A percentile compares a stretch with the other conserved stretches of the same genome.
Conservation (phyloP, 2,113 vertebrate genomes). For the Psittacula cyanocephala region DNA sequence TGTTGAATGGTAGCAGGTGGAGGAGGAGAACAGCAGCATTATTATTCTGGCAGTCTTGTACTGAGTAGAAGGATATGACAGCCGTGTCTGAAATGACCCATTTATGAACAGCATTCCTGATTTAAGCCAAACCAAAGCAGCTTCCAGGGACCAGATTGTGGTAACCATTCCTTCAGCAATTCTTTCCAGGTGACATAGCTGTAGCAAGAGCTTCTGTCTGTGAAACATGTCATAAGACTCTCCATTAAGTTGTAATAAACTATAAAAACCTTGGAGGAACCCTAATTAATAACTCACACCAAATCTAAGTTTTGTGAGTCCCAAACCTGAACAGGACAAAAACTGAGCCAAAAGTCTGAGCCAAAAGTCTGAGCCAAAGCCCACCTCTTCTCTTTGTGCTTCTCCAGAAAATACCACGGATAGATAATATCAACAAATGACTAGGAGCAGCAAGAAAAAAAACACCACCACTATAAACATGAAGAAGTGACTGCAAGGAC, state of each 20-base stretch:
- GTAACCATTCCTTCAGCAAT: background rate
- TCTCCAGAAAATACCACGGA: background rate
- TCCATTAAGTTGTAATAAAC: background rate
- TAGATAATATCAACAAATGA: background rate
- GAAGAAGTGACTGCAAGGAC: background rate
- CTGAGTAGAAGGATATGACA: background rate
- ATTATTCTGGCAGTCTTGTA: background rate
- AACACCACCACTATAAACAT: background rate
- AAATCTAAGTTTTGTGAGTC: background rate
- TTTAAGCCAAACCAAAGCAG: background rate
- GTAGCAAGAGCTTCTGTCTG: background rate
- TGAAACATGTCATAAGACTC: fast-evolving
- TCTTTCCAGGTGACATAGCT: background rate
- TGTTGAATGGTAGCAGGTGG: background rate
- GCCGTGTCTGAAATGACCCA: background rate
- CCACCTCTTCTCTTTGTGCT: background rate
- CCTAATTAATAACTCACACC: background rate
- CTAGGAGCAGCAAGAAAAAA: background rate
- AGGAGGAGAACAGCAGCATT: background rate
- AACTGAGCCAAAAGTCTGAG: background rate
- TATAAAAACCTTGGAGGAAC: background rate
- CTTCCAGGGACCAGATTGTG: background rate
- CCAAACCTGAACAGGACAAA: background rate
- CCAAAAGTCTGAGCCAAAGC: background rate
- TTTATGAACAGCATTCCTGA: background rate